A percentile compares a stretch with the other conserved stretches of the same genome.
Evolutionary conservation across 2,888 invertebrate genomes (phyloP).

Genomic region (Ariolimax columbianus): DNA sequence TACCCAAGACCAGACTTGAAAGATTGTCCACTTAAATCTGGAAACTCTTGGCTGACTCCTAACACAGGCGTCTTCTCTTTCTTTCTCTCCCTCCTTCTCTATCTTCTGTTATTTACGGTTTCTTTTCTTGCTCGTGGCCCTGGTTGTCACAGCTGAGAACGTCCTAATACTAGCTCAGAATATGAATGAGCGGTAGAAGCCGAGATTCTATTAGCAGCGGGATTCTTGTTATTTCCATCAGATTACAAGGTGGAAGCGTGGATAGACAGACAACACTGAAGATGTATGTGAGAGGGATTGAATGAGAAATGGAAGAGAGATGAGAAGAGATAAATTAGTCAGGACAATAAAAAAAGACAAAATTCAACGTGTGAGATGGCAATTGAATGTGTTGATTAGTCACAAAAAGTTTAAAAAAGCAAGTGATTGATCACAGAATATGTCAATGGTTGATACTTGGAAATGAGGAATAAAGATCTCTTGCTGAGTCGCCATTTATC

Average conservation of each 20-base stretch:
- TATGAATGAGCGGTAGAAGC: not conserved
- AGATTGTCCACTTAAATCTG: not conserved
- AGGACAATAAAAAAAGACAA: not conserved
- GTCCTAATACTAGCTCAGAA: not conserved
- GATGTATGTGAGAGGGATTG: no score
- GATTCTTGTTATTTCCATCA: not conserved
- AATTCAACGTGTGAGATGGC: no score
- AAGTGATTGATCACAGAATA: no score
- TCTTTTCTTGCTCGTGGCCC: not conserved
- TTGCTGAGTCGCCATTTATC: no score
- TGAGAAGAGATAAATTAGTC: not conserved
- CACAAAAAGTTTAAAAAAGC: no score
- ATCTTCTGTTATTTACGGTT: not conserved
- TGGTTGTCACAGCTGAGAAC: not conserved
- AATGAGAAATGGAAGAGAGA: not conserved
- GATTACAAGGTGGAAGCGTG: not conserved
- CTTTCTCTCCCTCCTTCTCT: not conserved
- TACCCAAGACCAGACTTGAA: not conserved
- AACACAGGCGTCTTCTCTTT: not conserved
- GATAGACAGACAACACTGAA: no score
- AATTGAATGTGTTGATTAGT: no score
- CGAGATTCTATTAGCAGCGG: not conserved
- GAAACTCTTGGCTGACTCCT: not conserved
- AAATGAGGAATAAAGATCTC: no score
- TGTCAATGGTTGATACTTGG: no score